Evolutionary conservation across 2,797 vertebrate species (phyloP).

Genomic region (Phalloptychus januarius): DNA sequence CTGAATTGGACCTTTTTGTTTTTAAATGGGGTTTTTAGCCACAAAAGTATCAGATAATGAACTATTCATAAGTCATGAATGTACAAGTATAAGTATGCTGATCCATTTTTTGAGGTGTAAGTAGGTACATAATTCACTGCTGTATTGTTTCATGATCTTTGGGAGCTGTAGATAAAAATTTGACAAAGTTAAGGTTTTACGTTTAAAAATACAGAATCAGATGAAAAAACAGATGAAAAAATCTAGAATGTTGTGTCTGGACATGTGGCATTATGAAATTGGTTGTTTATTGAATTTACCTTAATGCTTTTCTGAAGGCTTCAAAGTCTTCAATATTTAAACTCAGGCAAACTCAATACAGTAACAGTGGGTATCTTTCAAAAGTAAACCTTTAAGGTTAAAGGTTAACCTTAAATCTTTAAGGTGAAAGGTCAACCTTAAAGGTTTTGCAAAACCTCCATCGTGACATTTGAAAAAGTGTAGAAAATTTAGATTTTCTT

Average conservation of each 20-base stretch:
- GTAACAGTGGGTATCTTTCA: background rate
- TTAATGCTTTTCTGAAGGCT: background rate
- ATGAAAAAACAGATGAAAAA: background rate
- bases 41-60: too few species aligned
- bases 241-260: background rate
- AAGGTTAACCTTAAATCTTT: too few species aligned
- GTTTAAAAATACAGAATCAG: background rate
- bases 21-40: background rate
- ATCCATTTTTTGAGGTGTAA: background rate
- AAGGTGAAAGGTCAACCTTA: too few species aligned
- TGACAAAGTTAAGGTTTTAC: background rate
- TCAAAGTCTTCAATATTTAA: constrained; percentile 18
- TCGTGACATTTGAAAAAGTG: background rate
- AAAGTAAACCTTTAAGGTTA: background rate
- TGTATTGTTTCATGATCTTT: background rate
- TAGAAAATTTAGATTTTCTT: background rate
- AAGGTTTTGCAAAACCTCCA: background rate
- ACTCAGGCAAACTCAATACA: background rate
- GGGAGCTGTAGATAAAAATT: background rate
- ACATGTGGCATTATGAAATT: background rate
- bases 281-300: background rate
- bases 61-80: background rate
- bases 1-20: background rate
- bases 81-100: background rate
- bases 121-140: background rate